Evolutionary conservation across 1,140 invertebrate genomes (phyloP).

Genomic region (Trichogramma pretiosum): DNA sequence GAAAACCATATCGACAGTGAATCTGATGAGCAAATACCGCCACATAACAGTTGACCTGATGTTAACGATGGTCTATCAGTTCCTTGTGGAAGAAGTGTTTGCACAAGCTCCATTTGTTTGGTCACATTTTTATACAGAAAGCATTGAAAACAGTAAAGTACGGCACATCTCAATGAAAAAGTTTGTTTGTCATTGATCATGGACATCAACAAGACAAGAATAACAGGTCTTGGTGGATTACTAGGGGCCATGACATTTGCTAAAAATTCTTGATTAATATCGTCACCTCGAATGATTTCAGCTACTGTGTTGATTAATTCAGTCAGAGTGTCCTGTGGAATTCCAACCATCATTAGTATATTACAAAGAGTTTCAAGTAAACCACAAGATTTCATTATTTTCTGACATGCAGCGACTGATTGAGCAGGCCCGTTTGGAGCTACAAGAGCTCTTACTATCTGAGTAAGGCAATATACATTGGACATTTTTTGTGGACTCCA

Average conservation of each 20-base stretch:
- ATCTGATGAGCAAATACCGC: slow-evolving; percentile 85
- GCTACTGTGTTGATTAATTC: slow-evolving; percentile 94
- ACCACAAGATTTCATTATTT: slow-evolving; percentile 75
- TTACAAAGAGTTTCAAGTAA: slow-evolving; percentile 74
- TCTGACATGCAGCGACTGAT: slow-evolving; percentile 70
- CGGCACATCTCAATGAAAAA: slow-evolving; percentile 82
- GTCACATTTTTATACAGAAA: slow-evolving; percentile 89
- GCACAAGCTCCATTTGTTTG: slow-evolving; percentile 79
- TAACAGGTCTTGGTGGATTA: slow-evolving; percentile 80
- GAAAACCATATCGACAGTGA: slow-evolving; percentile 96
- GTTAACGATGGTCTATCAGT: slow-evolving; percentile 63
- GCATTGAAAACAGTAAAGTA: slow-evolving; percentile 95
- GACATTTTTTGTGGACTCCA: slow-evolving; percentile 94
- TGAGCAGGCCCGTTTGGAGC: slow-evolving; percentile 75
- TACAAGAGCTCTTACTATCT: slow-evolving; percentile 82
- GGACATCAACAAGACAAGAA: slow-evolving; percentile 92
- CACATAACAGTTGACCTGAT: slow-evolving; percentile 85
- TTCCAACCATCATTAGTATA: slow-evolving; percentile 90
- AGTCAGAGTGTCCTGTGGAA: slow-evolving; percentile 90
- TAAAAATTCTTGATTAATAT: slow-evolving; percentile 87
- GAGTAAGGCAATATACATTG: slow-evolving; percentile 85
- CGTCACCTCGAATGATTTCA: slow-evolving; percentile 87
- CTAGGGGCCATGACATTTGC: slow-evolving; percentile 85
- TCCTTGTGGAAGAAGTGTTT: slow-evolving; percentile 81
- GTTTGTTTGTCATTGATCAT: slow-evolving; percentile 99